phyloP scores from a whole-genome alignment of 35 echinoderm and acorn worm species.

The Hemicentrotus pulcherrimus region DNA sequence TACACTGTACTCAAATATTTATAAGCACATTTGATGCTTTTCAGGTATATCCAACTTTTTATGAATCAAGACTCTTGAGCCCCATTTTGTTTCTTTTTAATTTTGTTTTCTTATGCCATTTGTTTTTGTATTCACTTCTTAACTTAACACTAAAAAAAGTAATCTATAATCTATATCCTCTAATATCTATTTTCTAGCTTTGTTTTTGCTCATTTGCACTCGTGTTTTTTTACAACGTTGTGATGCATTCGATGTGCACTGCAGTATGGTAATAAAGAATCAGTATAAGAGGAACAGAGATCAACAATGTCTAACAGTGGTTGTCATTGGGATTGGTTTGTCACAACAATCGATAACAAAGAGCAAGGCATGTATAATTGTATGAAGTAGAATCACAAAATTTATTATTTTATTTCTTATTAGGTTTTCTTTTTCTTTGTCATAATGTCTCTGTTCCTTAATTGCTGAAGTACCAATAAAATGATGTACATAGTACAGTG shows the following conservation, averaged over 20 bases:
- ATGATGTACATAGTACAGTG: too few species aligned
- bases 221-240: not conserved
- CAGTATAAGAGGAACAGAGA: not conserved
- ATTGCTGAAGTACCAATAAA: too few species aligned
- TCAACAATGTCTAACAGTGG: not conserved
- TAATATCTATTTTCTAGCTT: too few species aligned
- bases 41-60: too few species aligned
- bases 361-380: not conserved
- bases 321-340: not conserved
- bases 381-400: not conserved
- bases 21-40: too few species aligned
- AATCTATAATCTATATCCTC: not conserved
- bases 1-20: too few species aligned
- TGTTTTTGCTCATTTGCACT: too few species aligned
- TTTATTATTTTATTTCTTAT: not conserved
- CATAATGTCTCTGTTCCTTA: too few species aligned
- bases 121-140: not conserved
- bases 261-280: not conserved
- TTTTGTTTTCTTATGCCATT: too few species aligned
- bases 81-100: too few species aligned
- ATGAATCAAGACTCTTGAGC: too few species aligned
- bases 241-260: not conserved
- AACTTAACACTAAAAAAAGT: not conserved
- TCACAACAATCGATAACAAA: not conserved
- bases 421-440: too few species aligned